Conservation (phyloP, 2,113 vertebrate genomes). For the Myotis brandtii region DNA sequence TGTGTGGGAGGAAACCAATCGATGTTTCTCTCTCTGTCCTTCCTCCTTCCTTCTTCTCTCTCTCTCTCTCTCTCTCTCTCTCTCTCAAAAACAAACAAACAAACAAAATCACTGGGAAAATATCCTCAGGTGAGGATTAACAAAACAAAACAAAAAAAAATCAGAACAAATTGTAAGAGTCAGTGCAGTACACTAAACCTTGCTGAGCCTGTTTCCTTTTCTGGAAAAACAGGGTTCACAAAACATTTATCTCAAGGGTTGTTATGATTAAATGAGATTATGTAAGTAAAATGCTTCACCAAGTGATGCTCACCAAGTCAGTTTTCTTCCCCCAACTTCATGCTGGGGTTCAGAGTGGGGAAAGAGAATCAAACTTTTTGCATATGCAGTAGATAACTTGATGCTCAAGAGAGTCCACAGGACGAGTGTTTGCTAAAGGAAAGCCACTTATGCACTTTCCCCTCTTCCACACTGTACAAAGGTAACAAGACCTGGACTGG, state of each 20-base stretch:
- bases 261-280: neutral
- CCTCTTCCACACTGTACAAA: neutral
- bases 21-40: no score
- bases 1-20: no score
- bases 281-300: neutral
- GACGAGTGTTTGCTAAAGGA: neutral
- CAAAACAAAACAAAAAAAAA: neutral
- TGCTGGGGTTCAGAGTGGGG: neutral
- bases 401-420: neutral
- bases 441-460: neutral
- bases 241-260: conserved; percentile 3
- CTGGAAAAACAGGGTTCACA: neutral
- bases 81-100: no score
- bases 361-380: neutral
- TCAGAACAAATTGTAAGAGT: neutral
- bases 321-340: neutral
- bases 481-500: neutral
- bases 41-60: no score
- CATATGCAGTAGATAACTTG: neutral
- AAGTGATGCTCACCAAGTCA: neutral
- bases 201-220: neutral
- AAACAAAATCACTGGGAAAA: no score
- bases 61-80: no score
- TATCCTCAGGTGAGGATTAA: no score
- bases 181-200: neutral